Conservation (phyloP, 2,888 invertebrate genomes). For the Ornithoptera alexandrae region DNA sequence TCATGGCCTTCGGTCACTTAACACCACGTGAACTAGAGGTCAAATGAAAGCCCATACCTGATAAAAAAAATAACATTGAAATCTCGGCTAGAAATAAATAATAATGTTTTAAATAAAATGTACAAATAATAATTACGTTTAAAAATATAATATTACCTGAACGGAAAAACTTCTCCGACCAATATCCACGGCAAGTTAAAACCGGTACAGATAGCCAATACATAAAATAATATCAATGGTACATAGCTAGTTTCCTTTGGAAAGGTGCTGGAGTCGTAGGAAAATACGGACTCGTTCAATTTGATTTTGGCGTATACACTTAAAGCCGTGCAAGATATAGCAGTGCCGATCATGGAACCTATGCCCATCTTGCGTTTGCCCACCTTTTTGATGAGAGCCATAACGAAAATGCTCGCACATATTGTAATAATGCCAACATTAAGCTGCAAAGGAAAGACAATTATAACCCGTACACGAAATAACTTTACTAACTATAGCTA, state of each 20-base stretch:
- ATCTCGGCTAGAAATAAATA: too few relatives aligned
- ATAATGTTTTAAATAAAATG: neutral
- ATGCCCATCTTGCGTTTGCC: constrained; percentile 68
- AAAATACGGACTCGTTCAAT: constrained; percentile 55
- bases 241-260: constrained; percentile 58
- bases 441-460: constrained; percentile 50
- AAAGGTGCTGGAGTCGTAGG: constrained; percentile 62
- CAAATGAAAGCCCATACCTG: too few relatives aligned
- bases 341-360: constrained; percentile 54
- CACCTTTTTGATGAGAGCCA: constrained; percentile 57
- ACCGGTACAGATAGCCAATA: constrained; percentile 60
- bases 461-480: too few relatives aligned
- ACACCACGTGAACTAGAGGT: too few relatives aligned
- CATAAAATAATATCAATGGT: constrained; percentile 66
- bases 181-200: constrained; percentile 79
- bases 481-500: too few relatives aligned
- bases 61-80: too few relatives aligned
- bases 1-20: too few relatives aligned
- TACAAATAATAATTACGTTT: neutral
- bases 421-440: constrained; percentile 71
- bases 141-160: constrained; percentile 58
- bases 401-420: constrained; percentile 58
- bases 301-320: constrained; percentile 55
- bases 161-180: constrained; percentile 80
- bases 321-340: constrained; percentile 53